These are phyloP conservation scores for Candidula unifasciata DNA, from an alignment of 2,888 invertebrate species.

Conservation along the genomic window DNA sequence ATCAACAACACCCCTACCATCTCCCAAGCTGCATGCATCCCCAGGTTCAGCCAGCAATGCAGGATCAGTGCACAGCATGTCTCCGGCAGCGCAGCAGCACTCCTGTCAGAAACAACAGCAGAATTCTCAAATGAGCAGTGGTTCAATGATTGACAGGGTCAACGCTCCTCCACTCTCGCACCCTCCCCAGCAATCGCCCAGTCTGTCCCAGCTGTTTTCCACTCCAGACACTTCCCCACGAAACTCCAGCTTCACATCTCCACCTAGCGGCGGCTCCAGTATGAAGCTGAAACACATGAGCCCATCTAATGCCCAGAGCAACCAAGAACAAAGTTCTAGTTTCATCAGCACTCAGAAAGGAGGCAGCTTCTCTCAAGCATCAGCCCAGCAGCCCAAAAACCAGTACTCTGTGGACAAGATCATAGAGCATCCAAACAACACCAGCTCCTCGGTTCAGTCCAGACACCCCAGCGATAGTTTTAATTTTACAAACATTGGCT, in stretches of 20 bases:
- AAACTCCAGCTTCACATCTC: conserved; percentile 41
- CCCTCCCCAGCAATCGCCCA: conserved; percentile 44
- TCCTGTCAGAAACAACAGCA: conserved; percentile 43
- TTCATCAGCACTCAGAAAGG: conserved; percentile 27
- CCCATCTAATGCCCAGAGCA: conserved; percentile 34
- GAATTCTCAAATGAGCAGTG: conserved; percentile 34
- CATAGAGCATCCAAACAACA: conserved; percentile 44
- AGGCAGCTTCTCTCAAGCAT: not conserved
- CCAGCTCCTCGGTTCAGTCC: conserved; percentile 4
- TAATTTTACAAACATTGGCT: conserved; percentile 43
- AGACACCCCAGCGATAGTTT: conserved; percentile 32
- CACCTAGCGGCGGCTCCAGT: conserved; percentile 49
- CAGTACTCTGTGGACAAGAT: conserved; percentile 50
- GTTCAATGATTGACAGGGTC: conserved; percentile 25
- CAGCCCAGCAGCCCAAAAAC: conserved; percentile 37
- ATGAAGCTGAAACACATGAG: conserved; percentile 53
- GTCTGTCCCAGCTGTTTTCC: conserved; percentile 37
- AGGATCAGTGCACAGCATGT: conserved; percentile 50
- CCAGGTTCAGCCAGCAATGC: conserved; percentile 52
- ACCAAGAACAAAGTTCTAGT: conserved; percentile 28
- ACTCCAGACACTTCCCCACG: conserved; percentile 47
- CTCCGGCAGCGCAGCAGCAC: conserved; percentile 50
- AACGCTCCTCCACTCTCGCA: conserved; percentile 37
- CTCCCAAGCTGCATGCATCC: conserved; percentile 50
- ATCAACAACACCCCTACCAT: conserved; percentile 49